A percentile compares a stretch with the other conserved stretches of the same genome.
Conservation (phyloP, 2,113 vertebrate species). For the Nymphicus hollandicus region DNA sequence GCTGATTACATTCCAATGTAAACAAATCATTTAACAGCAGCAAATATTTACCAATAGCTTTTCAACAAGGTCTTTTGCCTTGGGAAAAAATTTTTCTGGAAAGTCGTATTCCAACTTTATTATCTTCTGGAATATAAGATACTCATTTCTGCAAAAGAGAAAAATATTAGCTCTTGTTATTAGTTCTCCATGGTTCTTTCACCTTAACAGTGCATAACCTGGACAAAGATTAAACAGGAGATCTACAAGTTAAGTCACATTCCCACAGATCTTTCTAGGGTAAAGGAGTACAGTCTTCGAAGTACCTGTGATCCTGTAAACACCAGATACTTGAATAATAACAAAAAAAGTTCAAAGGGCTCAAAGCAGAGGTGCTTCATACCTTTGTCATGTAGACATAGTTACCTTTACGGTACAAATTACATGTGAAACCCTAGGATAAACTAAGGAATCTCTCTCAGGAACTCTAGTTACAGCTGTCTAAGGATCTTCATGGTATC, state of each 20-base stretch:
- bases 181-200: background rate
- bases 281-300: background rate
- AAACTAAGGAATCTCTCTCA: background rate
- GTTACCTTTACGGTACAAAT: background rate
- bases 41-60: slow-evolving; percentile 87
- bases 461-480: background rate
- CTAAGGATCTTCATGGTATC: background rate
- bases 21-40: background rate
- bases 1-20: background rate
- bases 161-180: background rate
- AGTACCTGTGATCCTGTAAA: background rate
- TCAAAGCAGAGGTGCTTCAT: background rate
- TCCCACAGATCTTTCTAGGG: background rate
- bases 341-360: background rate
- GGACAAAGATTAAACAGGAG: background rate
- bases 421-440: background rate
- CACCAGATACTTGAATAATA: background rate
- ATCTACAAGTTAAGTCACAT: background rate
- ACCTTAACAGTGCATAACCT: background rate
- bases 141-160: slow-evolving; percentile 88
- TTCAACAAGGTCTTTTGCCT: slow-evolving; percentile 96
- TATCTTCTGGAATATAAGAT: slow-evolving; percentile 99
- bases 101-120: slow-evolving; percentile 99
- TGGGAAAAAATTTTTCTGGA: slow-evolving; percentile 99
- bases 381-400: background rate